Base-by-base conservation (phyloP, 2,113 vertebrate genomes). In the Bufo bufo region DNA sequence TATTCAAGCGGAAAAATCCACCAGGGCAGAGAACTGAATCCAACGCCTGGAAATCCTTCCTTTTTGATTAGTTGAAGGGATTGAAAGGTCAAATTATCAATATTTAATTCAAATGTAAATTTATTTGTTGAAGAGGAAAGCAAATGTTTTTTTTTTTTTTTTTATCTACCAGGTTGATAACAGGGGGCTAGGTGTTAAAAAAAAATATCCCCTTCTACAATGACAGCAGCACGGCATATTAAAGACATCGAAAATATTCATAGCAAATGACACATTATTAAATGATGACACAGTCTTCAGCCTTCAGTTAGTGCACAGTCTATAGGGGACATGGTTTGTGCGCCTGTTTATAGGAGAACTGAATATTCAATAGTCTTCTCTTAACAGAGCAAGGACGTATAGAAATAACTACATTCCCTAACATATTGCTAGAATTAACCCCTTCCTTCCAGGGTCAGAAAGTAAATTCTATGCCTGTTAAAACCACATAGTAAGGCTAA, bases 21-120 rank as follows among this genome's bases (percentile, higher is more conserved):
- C 94, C 92, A 94, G 93, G 95, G 93, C 94, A 93, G 93, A 94
- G 93, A 92, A 92, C 91, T 69, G 89, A 93, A 93, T 93, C 94
- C 92, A 93, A 93, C 92, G 92, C 94, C 94, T 91, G 94, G 93
- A 92, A 92, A 93, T 94, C 91, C 82, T 94, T 81, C 86, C 87
- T 91, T 93, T 94, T 96, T 96, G 95, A 96, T 96, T 95, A 96
- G 95, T 94, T 93, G 94, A 94, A 95, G 93, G 92, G 92, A 93
- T 92, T 92, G 93, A 96, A 96, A 97, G 95, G 95, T 96, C 95
- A 96, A 92, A 95, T 95, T 94, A 96, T 96, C 94, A 96, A 96
- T 97, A 96, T 96, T 96, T 96, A 96, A 96, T 96, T 95, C 91
- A 93, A 92, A 93, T 94, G 93, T 92, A 94, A 94, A 92, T 94